Percentiles rank a stretch among this genome's conserved stretches.
These are phyloP conservation scores for Atractosteus spatula DNA, from an alignment of 2,113 vertebrate species.

Conservation along the genomic window DNA sequence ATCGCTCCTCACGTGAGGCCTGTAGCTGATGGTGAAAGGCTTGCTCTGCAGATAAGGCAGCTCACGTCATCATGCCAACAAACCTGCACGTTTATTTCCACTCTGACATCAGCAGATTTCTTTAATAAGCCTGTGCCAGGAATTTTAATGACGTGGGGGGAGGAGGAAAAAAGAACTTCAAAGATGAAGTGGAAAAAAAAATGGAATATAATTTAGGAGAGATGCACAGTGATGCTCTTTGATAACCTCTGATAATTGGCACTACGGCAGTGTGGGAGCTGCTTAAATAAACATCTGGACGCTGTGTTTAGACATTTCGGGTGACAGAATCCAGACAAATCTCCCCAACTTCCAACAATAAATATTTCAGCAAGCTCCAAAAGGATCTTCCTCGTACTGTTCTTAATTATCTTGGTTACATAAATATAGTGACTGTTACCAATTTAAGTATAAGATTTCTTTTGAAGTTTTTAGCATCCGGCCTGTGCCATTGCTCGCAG, in stretches of 20 bases:
- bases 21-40: constrained; percentile 49
- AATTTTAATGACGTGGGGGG: constrained; percentile 72
- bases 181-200: constrained; percentile 59
- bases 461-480: constrained; percentile 66
- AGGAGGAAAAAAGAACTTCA: constrained; percentile 58
- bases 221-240: constrained; percentile 80
- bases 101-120: constrained; percentile 11
- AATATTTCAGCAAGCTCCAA: constrained; percentile 80
- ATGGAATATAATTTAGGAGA: constrained; percentile 80
- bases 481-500: constrained; percentile 24
- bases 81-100: constrained; percentile 10
- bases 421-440: constrained; percentile 87
- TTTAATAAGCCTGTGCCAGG: constrained; percentile 53
- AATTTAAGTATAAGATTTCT: constrained; percentile 81
- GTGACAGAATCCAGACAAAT: constrained; percentile 87
- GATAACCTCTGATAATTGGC: constrained; percentile 92
- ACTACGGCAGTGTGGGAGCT: constrained; percentile 79
- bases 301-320: constrained; percentile 79
- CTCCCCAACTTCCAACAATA: constrained; percentile 87
- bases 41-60: constrained; percentile 59
- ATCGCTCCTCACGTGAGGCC: constrained; percentile 21
- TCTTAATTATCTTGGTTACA: constrained; percentile 92
- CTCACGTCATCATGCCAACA: constrained; percentile 27
- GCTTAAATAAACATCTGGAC: constrained; percentile 85
- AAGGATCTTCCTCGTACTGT: constrained; percentile 88